Conservation (phyloP, 2,113 vertebrate species). For the Dinomys branickii region DNA sequence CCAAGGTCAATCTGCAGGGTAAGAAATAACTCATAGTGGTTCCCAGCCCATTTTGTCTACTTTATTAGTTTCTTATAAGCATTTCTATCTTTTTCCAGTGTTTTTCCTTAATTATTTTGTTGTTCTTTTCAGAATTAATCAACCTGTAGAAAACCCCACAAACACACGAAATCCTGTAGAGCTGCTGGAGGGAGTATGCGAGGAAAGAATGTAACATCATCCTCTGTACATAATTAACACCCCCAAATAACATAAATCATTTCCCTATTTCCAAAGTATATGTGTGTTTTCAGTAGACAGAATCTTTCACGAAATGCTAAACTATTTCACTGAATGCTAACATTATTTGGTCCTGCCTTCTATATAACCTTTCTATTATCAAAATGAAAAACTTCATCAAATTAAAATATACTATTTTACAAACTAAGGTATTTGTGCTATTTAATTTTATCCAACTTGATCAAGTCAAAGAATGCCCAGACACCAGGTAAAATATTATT, state of each 20-base stretch:
- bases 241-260: neutral
- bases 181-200: neutral
- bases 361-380: neutral
- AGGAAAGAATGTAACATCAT: neutral
- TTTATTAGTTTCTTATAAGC: neutral
- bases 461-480: neutral
- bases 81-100: neutral
- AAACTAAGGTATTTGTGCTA: neutral
- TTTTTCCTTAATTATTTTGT: neutral
- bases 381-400: neutral
- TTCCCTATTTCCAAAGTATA: neutral
- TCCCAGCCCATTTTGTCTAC: neutral
- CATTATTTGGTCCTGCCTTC: neutral
- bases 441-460: neutral
- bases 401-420: conserved; percentile 7
- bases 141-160: neutral
- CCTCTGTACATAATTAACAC: neutral
- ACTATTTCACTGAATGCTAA: neutral
- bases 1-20: neutral
- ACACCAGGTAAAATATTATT: neutral
- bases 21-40: neutral
- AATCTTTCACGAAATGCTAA: neutral
- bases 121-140: conserved; percentile 4
- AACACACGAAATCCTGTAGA: neutral
- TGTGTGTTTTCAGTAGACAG: neutral